Conservation (phyloP, 2,888 invertebrate species). For the Ellobium chinense region DNA sequence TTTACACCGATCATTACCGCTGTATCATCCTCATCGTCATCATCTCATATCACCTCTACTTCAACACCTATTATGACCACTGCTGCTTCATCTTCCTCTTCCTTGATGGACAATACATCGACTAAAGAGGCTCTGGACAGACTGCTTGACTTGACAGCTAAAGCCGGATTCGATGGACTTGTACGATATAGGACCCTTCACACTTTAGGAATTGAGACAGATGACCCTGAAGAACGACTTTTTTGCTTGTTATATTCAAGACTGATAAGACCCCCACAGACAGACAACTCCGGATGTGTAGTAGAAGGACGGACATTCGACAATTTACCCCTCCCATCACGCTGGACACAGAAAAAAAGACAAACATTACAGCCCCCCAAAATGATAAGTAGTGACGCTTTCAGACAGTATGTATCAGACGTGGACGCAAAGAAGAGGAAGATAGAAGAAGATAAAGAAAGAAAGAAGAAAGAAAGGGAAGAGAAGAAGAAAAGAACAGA, state of each 20-base stretch:
- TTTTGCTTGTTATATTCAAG: not conserved
- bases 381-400: not conserved
- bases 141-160: constrained; percentile 7
- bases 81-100: too few species aligned
- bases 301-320: not conserved
- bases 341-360: constrained; percentile 1
- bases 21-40: too few species aligned
- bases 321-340: not conserved
- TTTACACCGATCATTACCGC: too few species aligned
- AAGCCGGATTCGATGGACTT: not conserved
- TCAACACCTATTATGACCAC: too few species aligned
- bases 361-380: not conserved
- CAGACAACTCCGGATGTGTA: not conserved
- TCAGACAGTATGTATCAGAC: not conserved
- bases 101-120: too few species aligned
- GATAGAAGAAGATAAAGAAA: not conserved
- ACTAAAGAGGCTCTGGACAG: too few species aligned
- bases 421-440: constrained; percentile 6
- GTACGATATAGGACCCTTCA: not conserved
- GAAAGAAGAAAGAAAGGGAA: not conserved
- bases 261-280: not conserved
- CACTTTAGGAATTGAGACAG: not conserved
- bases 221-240: not conserved
- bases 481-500: not conserved
- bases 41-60: too few species aligned